Base-by-base conservation (phyloP, 2,888 invertebrate species). In the Synergus umbraculus region DNA sequence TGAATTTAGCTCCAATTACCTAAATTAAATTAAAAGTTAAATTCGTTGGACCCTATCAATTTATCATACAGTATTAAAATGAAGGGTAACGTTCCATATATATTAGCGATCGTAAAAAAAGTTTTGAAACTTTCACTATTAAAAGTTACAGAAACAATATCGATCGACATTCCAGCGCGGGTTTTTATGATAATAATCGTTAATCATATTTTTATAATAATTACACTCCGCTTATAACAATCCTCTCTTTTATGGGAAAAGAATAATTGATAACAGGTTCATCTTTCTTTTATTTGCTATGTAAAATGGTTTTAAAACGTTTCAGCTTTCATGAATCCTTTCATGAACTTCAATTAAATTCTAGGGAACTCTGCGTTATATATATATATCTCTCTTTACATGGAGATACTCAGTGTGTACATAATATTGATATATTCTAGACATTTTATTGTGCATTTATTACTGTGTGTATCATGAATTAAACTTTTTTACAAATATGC, bases 201-300 rank as follows among this genome's bases (percentile, higher is more conserved):
- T 69, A 69, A 29, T 69, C 29, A 49, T 69, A 37, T 69, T 69
- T 69, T 37, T 37, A 37, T 37, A 29, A 12, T 69, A 69, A 69
- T 69, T 69, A 69, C 69, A 69, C 49, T 69, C 29, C 49, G 46
- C 10, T 69, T 49, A 69, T 69, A 18, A 18, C 9, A 58, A 58
- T 58, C 18, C 18, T 58, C 10, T 58, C 58, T 58, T 18, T 58
- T 10, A 58, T 9, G 58, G 58, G 4, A 15, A 9, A 2, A 54
- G 7, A 29, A 37, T 37, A n/a, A 58, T 58, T 58, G 58, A 58
- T 58, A 58, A 58, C 18, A 18, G 58, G 18, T 54, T 54, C 54
- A 9, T n/a, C 5, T 58, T 58, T 9, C 54, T 54, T 58, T 18
- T 58, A 18, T 58, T 18, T 10, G 9, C n/a, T 3, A 18, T 3